Base-by-base conservation (phyloP, 2,797 vertebrate genomes). In the Decapterus maruadsi region DNA sequence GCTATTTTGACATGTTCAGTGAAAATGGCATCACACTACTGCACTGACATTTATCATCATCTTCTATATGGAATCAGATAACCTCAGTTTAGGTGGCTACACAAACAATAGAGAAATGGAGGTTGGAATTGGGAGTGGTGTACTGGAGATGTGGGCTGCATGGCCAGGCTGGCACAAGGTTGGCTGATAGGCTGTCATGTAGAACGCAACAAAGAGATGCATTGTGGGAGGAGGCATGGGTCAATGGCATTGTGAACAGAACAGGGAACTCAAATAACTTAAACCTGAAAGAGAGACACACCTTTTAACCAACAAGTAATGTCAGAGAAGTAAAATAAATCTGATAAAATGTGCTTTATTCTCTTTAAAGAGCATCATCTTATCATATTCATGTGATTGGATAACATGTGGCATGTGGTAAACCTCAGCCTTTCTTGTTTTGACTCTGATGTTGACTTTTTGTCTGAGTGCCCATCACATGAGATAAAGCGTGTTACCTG, bases 211-310 rank as follows among this genome's bases (percentile, higher is more conserved):
- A 77, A 68, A 87, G 65, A 1, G 60, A 73, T 82, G 74, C 75
- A 82, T 84, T 86, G 67, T 88, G 77, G 80, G 81, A 83, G 45
- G 46, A 65, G 31, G 40, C 69, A 79, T 3, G 81, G 87, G 72
- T 91, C 84, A 90, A 0, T 73, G 64, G 43, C 17, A 65, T 55
- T 4, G 11, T 69, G 69, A 83, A 64, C 78, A 72, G 42, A 88
- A 86, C 45, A 20, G 54, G 64, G 67, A 90, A 87, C 74, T 58
- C 2, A 4, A 64, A 40, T 72, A 36, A 84, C 36, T 83, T 57
- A 75, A 75, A 78, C 77, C 75, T 77, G 63, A 71, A 40, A 53
- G 29, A 84, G 51, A 51, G 69, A 74, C 83, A 43, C 87, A 77
- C 92, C 89, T 87, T 83, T 53, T 60, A 61, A 63, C 60, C 72